Conservation (phyloP, 1,140 invertebrate species). For the Brachionus angularis region DNA sequence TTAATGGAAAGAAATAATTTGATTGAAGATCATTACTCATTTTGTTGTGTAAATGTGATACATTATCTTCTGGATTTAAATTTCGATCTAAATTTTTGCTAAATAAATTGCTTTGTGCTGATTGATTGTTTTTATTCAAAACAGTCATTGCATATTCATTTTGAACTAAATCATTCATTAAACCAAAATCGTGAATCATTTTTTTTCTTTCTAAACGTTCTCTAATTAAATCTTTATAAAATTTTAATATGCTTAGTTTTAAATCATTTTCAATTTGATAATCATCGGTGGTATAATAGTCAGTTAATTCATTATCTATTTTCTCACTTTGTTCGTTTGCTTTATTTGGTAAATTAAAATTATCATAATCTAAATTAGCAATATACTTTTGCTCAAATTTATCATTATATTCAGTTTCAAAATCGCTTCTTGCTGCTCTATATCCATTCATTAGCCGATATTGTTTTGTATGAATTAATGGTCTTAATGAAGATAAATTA, state of each 20-base stretch:
- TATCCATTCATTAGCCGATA: conserved; percentile 24
- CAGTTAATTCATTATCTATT: conserved; percentile 21
- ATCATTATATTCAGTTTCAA: conserved; percentile 37
- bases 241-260: conserved; percentile 15
- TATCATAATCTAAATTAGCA: conserved; percentile 29
- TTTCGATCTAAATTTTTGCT: too few species aligned
- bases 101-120: not conserved
- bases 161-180: not conserved
- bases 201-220: not conserved
- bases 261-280: not conserved
- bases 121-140: not conserved
- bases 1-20: not conserved
- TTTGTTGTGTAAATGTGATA: too few species aligned
- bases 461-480: not conserved
- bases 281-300: not conserved
- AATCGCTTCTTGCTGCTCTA: conserved; percentile 28
- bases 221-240: conserved; percentile 28
- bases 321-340: not conserved
- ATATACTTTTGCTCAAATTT: conserved; percentile 24
- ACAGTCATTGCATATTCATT: not conserved
- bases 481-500: not conserved
- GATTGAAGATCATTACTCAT: not conserved
- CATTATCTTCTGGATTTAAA: too few species aligned
- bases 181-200: conserved; percentile 3
- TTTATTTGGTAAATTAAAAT: not conserved